A percentile compares a stretch with the other conserved stretches of the same genome.
These are phyloP conservation scores for Arvicola amphibius DNA, from an alignment of 2,797 vertebrate species.

Conservation along the genomic window DNA sequence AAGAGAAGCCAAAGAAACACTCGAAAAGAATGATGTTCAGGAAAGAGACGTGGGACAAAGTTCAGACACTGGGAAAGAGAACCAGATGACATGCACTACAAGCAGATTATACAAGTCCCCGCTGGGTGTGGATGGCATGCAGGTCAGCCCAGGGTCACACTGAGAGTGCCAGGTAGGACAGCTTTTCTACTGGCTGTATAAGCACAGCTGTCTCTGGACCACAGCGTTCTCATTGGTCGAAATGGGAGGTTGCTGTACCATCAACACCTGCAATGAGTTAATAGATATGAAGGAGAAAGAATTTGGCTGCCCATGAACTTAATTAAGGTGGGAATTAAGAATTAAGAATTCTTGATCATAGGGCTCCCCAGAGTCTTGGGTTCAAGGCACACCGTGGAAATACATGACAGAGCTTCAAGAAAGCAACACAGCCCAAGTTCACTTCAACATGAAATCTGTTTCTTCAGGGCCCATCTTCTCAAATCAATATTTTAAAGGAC, in stretches of 20 bases:
- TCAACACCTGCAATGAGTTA: not conserved
- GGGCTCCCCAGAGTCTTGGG: not conserved
- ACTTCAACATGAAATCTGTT: not conserved
- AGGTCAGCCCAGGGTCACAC: not conserved
- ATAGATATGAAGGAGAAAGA: not conserved
- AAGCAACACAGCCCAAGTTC: rapidly evolving
- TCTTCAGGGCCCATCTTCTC: not conserved
- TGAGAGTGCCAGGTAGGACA: not conserved
- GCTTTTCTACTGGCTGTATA: not conserved
- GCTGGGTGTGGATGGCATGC: no score
- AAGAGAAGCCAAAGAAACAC: slow-evolving; percentile 4
- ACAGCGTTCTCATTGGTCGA: not conserved
- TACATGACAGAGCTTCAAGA: rapidly evolving
- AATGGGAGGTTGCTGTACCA: not conserved
- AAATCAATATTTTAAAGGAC: not conserved
- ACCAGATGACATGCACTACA: not conserved
- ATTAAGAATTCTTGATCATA: not conserved
- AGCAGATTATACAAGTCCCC: not conserved
- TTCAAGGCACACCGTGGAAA: rapidly evolving
- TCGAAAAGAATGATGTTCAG: slow-evolving; percentile 34
- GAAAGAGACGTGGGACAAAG: slow-evolving; percentile 52
- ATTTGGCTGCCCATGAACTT: not conserved
- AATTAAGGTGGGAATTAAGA: not conserved
- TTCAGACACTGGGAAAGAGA: slow-evolving; percentile 35
- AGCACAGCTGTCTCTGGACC: not conserved